A percentile compares a stretch with the other conserved stretches of the same genome.
phyloP scores from a whole-genome alignment of 1,140 invertebrate genomes.

The Cydia fagiglandana region DNA sequence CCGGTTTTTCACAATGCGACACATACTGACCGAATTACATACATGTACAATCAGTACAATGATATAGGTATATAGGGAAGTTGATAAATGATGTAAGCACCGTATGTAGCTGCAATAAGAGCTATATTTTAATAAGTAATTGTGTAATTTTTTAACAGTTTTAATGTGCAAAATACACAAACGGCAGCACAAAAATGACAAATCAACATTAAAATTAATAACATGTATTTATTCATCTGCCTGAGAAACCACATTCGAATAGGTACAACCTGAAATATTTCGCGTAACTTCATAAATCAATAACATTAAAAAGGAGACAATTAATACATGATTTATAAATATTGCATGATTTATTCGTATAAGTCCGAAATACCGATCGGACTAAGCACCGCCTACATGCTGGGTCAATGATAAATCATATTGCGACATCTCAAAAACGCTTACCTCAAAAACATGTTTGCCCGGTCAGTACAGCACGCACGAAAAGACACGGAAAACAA shows the following conservation, averaged over 20 bases:
- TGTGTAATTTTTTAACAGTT: neutral
- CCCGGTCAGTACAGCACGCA: slow-evolving; percentile 71
- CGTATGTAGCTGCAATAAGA: neutral
- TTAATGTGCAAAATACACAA: slow-evolving; percentile 4
- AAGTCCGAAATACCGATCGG: slow-evolving; percentile 69
- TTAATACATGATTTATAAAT: slow-evolving; percentile 64
- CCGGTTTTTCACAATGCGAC: slow-evolving; percentile 24
- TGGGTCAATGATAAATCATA: slow-evolving; percentile 72
- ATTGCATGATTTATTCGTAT: slow-evolving; percentile 55
- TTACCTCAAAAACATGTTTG: slow-evolving; percentile 76
- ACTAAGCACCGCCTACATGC: slow-evolving; percentile 75
- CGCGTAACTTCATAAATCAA: slow-evolving; percentile 45
- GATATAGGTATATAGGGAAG: neutral
- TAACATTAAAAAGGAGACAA: slow-evolving; percentile 67
- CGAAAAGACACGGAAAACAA: slow-evolving; percentile 76
- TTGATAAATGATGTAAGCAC: neutral
- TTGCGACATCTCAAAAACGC: slow-evolving; percentile 77
- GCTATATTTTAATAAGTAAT: neutral
- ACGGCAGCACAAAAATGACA: neutral
- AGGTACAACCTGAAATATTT: slow-evolving; percentile 37
- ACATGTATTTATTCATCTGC: neutral
- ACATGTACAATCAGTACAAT: neutral
- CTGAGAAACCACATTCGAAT: slow-evolving; percentile 6
- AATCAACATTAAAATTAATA: neutral
- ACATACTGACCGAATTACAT: slow-evolving; percentile 6